Conservation (phyloP, 1,140 invertebrate genomes). For the Stegodyphus dumicola region DNA sequence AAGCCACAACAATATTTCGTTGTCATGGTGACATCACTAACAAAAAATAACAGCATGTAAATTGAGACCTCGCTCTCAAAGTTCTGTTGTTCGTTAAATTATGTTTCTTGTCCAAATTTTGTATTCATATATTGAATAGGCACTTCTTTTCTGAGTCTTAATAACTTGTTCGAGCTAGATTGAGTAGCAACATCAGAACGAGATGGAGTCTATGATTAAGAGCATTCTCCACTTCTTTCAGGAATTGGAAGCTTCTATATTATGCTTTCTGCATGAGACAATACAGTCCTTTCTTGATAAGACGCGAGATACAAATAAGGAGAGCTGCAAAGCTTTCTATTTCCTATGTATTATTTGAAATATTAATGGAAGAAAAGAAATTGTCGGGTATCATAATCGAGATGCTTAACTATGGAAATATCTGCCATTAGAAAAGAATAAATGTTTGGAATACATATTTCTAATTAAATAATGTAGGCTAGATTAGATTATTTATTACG, state of each 20-base stretch:
- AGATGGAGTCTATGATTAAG: neutral
- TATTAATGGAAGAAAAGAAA: too few relatives aligned
- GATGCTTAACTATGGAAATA: too few relatives aligned
- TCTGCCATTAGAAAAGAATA: too few relatives aligned
- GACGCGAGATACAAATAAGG: too few relatives aligned
- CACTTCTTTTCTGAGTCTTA: neutral
- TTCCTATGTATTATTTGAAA: too few relatives aligned
- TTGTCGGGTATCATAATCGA: too few relatives aligned
- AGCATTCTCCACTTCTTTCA: neutral
- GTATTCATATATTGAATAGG: slow-evolving; percentile 8
- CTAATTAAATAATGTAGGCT: too few relatives aligned
- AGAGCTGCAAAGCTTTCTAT: too few relatives aligned
- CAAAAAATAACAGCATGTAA: slow-evolving; percentile 51
- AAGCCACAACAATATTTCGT: slow-evolving; percentile 47
- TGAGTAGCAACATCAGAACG: neutral
- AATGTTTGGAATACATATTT: too few relatives aligned
- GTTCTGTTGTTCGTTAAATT: slow-evolving; percentile 51
- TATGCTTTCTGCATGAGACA: too few relatives aligned
- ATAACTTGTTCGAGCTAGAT: slow-evolving; percentile 17
- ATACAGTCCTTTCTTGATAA: too few relatives aligned
- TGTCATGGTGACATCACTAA: slow-evolving; percentile 29
- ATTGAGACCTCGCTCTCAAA: slow-evolving; percentile 45
- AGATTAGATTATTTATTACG: too few relatives aligned
- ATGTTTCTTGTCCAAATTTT: slow-evolving; percentile 16
- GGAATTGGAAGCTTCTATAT: slow-evolving; percentile 10